These are phyloP conservation scores for Platyrinchus mystaceus DNA, from an alignment of 2,797 vertebrate genomes.

Conservation along the genomic window DNA sequence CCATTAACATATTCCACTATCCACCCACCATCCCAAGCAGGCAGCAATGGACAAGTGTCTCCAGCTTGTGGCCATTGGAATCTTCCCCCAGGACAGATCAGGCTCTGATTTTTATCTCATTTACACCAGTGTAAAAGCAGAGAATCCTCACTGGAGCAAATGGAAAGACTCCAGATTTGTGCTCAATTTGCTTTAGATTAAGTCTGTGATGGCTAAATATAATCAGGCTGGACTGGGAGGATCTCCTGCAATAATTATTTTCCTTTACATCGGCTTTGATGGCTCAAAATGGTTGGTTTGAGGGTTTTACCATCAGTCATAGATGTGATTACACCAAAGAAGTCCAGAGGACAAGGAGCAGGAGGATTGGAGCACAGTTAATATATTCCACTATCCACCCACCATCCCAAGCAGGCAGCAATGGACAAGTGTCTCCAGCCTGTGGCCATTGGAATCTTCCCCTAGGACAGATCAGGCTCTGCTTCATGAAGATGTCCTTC, in stretches of 20 bases:
- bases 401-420: background rate
- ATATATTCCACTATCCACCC: too few species aligned
- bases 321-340: background rate
- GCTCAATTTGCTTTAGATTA: background rate
- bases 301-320: background rate
- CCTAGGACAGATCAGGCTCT: background rate
- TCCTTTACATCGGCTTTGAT: too few species aligned
- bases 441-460: background rate
- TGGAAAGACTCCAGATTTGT: fast-evolving
- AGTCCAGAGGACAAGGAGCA: fast-evolving
- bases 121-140: background rate
- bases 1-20: fast-evolving
- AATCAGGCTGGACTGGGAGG: background rate
- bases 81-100: background rate
- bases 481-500: background rate
- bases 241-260: background rate
- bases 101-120: too few species aligned
- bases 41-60: background rate
- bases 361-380: fast-evolving
- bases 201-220: background rate
- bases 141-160: background rate
- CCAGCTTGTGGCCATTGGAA: background rate
- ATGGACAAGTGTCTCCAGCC: background rate
- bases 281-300: background rate
- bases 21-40: background rate